Percentiles rank a stretch among this genome's conserved stretches.
These are phyloP conservation scores for Hyperoplus lanceolatus DNA, from an alignment of 2,797 vertebrate genomes.

Conservation along the genomic window DNA sequence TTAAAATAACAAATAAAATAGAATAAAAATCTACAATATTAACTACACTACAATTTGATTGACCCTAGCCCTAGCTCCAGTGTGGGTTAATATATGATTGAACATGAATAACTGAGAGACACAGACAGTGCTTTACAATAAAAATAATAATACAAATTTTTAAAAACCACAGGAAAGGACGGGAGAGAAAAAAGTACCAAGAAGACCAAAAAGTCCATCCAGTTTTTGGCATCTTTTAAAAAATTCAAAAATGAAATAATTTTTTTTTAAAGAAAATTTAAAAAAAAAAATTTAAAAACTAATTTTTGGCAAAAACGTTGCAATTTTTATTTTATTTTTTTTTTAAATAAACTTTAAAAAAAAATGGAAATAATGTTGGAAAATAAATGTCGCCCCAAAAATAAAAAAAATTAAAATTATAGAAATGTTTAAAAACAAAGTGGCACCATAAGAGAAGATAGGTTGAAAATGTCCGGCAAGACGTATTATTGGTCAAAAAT, in stretches of 20 bases:
- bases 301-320: too few species aligned
- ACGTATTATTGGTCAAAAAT: constrained; percentile 23
- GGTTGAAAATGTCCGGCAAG: constrained; percentile 38
- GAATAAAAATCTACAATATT: constrained; percentile 61
- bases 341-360: too few species aligned
- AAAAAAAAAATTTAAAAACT: too few species aligned
- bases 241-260: too few species aligned
- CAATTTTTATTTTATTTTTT: too few species aligned
- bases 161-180: constrained; percentile 58
- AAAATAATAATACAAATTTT: constrained; percentile 16
- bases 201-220: constrained; percentile 37
- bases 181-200: constrained; percentile 31
- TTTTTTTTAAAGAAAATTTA: too few species aligned
- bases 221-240: constrained; percentile 39
- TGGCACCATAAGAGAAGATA: constrained; percentile 51
- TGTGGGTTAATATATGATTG: constrained; percentile 81
- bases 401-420: constrained; percentile 4
- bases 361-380: too few species aligned
- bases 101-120: constrained; percentile 76
- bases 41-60: constrained; percentile 69
- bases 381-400: too few species aligned
- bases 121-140: constrained; percentile 81
- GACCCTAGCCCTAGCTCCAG: constrained; percentile 83
- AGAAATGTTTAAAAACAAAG: constrained; percentile 22
- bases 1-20: constrained; percentile 49